Conservation (phyloP, 2,113 vertebrate species). For the Panthera leo region DNA sequence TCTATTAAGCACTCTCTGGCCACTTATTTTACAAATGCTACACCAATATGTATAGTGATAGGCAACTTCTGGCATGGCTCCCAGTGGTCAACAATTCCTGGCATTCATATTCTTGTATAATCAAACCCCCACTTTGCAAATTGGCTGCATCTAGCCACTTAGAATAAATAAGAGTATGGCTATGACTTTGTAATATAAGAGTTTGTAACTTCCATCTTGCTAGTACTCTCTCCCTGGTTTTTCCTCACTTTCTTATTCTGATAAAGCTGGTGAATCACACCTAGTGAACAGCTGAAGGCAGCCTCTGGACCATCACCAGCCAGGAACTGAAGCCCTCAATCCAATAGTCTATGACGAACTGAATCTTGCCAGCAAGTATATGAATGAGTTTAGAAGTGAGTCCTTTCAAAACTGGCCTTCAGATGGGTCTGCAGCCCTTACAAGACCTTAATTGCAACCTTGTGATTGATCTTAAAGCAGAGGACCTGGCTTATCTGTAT, state of each 20-base stretch:
- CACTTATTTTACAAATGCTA: not conserved
- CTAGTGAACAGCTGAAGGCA: not conserved
- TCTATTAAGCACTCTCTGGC: not conserved
- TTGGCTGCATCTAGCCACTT: not conserved
- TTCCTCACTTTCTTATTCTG: not conserved
- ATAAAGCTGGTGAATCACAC: not conserved
- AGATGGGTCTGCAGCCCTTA: not conserved
- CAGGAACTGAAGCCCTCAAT: not conserved
- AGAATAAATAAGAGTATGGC: not conserved
- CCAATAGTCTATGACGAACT: not conserved
- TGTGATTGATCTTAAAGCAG: not conserved
- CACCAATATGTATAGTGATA: not conserved
- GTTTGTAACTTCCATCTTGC: not conserved
- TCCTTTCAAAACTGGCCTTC: not conserved
- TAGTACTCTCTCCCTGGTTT: not conserved
- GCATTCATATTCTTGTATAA: not conserved
- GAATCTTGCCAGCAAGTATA: not conserved
- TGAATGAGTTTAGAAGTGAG: not conserved
- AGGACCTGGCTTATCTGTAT: not conserved
- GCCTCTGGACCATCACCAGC: not conserved
- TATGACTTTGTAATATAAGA: not conserved
- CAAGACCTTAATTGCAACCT: not conserved
- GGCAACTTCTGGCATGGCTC: not conserved
- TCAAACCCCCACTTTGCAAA: rapidly evolving
- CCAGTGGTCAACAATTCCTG: not conserved